These are phyloP conservation scores for Drosophila anomelani DNA, from an alignment of 2,888 invertebrate genomes.

Conservation along the genomic window DNA sequence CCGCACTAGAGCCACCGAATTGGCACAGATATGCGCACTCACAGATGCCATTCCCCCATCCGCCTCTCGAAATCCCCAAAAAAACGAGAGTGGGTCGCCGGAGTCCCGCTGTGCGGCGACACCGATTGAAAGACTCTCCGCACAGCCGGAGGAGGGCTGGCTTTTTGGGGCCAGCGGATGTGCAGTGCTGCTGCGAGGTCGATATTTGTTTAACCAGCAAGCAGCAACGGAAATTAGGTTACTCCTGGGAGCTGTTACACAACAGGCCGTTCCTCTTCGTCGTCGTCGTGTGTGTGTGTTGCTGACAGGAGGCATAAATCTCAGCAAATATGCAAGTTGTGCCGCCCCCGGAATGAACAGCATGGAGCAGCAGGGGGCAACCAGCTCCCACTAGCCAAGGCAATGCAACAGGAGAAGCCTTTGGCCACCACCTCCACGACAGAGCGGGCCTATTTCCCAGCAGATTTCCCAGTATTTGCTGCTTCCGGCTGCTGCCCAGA, in stretches of 20 bases:
- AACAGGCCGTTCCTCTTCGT: constrained; percentile 31
- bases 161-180: constrained; percentile 38
- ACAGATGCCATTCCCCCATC: constrained; percentile 18
- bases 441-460: background rate
- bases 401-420: constrained; percentile 28
- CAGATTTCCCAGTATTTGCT: background rate
- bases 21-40: constrained; percentile 54
- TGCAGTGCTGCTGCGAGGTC: constrained; percentile 39
- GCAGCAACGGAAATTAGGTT: constrained; percentile 70
- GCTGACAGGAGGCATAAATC: constrained; percentile 58
- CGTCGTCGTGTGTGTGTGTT: constrained; percentile 16
- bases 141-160: constrained; percentile 3
- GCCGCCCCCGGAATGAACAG: constrained; percentile 51
- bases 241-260: constrained; percentile 59
- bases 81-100: background rate
- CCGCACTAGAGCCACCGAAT: constrained; percentile 20
- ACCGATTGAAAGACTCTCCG: constrained; percentile 33
- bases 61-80: background rate
- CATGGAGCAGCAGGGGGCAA: constrained; percentile 15
- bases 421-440: background rate
- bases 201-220: constrained; percentile 69
- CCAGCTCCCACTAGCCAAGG: constrained; percentile 16
- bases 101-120: constrained; percentile 39
- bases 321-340: constrained; percentile 59
- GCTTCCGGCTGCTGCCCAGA: background rate